A percentile compares a stretch with the other conserved stretches of the same genome.
These are phyloP conservation scores for Trichopoda pennipes DNA, from an alignment of 2,888 invertebrate genomes.

Conservation along the genomic window DNA sequence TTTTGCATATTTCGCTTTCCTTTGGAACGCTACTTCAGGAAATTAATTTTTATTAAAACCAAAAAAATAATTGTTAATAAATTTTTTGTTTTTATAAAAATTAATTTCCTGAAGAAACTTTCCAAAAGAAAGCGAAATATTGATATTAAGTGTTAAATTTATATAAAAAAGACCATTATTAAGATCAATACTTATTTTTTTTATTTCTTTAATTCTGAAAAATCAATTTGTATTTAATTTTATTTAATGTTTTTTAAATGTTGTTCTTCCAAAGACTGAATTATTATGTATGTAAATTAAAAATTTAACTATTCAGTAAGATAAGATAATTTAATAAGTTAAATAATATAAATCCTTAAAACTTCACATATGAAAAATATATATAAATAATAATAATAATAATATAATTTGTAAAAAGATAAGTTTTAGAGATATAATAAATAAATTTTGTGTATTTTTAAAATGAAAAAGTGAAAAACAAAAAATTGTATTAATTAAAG, in stretches of 20 bases:
- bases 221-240: constrained; percentile 2
- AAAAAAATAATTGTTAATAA: no score
- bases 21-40: no score
- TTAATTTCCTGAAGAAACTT: no score
- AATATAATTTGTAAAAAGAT: not conserved
- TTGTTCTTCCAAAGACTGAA: constrained; percentile 80
- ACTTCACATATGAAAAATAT: constrained; percentile 43
- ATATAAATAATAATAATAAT: not conserved
- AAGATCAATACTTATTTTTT: no score
- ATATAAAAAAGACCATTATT: no score
- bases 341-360: constrained; percentile 25
- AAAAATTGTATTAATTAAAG: constrained; percentile 1
- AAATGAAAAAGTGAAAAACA: constrained; percentile 1
- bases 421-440: not conserved
- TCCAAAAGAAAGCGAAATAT: no score
- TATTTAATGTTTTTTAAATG: constrained; percentile 68
- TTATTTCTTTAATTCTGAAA: not conserved
- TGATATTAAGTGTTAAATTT: no score
- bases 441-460: not conserved
- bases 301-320: constrained; percentile 45
- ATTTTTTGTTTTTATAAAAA: no score
- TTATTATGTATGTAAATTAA: constrained; percentile 76
- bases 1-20: no score
- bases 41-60: no score
- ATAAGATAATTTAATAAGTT: constrained; percentile 37